A percentile compares a stretch with the other conserved stretches of the same genome.
phyloP scores from a whole-genome alignment of 2,113 vertebrate species.

The Columba janthina region DNA sequence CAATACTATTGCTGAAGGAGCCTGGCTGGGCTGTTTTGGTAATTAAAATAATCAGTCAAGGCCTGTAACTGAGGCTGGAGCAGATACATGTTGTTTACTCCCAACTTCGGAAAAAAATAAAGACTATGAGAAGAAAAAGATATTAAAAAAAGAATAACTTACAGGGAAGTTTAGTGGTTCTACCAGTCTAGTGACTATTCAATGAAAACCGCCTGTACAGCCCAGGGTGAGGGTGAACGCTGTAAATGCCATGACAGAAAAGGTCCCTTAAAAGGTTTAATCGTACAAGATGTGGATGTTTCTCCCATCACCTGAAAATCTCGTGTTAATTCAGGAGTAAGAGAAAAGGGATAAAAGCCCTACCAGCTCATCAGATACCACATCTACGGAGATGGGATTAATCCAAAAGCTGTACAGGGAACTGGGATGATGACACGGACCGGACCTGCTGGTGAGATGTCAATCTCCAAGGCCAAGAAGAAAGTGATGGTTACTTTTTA shows the following conservation, averaged over 20 bases:
- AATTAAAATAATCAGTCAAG: slow-evolving; percentile 86
- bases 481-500: background rate
- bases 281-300: background rate
- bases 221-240: background rate
- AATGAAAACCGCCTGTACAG: background rate
- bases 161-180: background rate
- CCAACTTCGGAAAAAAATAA: background rate
- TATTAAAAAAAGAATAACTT: background rate
- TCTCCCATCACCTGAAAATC: background rate
- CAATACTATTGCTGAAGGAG: slow-evolving; percentile 70
- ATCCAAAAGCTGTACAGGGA: background rate
- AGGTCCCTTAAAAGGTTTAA: background rate
- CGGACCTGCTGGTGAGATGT: background rate
- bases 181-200: background rate
- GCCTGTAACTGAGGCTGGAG: slow-evolving; percentile 16
- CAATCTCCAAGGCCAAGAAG: background rate
- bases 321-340: background rate
- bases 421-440: background rate
- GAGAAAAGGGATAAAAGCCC: background rate
- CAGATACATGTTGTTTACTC: background rate
- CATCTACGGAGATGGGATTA: background rate
- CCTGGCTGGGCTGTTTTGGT: slow-evolving; percentile 63
- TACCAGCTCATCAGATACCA: background rate
- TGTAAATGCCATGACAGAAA: background rate
- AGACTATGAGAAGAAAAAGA: background rate